Evolutionary conservation across 2,797 vertebrate genomes (phyloP).

Genomic region (Sebastes nivosus): DNA sequence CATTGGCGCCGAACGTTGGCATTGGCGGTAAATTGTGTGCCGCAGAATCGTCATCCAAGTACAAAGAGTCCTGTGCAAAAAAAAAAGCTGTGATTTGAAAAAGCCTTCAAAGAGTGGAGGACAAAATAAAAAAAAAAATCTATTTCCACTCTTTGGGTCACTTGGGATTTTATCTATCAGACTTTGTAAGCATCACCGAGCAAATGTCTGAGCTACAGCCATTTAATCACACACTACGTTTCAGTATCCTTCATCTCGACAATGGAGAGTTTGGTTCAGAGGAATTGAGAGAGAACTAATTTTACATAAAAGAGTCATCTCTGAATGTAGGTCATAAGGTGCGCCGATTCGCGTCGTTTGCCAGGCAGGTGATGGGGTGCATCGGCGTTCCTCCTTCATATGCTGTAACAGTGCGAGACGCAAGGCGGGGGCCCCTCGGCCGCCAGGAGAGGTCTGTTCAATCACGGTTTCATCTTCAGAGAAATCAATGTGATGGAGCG

Average conservation of each 20-base stretch:
- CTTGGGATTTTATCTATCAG: constrained; percentile 40
- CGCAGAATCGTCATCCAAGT: constrained; percentile 20
- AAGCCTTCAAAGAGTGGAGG: constrained; percentile 2
- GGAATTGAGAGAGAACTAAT: constrained; percentile 28
- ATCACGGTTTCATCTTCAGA: constrained; percentile 78
- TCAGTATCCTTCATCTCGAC: constrained; percentile 22
- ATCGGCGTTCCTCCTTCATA: constrained; percentile 39
- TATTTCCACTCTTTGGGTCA: constrained; percentile 22
- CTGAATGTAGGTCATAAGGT: constrained; percentile 25
- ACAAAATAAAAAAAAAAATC: constrained; percentile 15
- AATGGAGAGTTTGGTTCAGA: constrained; percentile 12
- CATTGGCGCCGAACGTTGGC: background rate
- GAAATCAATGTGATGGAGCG: constrained; percentile 79
- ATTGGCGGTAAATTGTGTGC: constrained; percentile 8
- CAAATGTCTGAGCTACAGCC: constrained; percentile 32
- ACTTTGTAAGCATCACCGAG: constrained; percentile 24
- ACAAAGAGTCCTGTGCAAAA: constrained; percentile 36
- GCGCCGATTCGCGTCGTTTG: background rate
- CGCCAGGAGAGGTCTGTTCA: constrained; percentile 67
- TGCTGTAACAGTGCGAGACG: constrained; percentile 35
- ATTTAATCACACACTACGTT: constrained; percentile 37
- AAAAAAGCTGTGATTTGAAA: constrained; percentile 16
- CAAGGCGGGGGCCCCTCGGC: constrained; percentile 19
- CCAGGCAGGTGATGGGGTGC: constrained; percentile 29
- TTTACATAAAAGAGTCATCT: constrained; percentile 33